Base-by-base conservation (phyloP, 2,113 vertebrate genomes). In the Vimba vimba region DNA sequence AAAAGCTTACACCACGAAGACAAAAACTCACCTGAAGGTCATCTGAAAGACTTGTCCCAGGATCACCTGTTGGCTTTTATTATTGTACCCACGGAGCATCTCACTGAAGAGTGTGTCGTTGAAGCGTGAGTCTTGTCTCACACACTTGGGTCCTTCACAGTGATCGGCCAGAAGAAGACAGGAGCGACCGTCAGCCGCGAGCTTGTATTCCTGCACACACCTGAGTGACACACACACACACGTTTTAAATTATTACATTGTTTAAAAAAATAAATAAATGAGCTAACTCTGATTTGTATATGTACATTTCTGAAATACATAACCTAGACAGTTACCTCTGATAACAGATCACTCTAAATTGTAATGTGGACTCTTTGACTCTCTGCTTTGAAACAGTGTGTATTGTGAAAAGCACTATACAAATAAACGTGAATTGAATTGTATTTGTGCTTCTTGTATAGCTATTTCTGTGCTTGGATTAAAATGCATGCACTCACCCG, bases 1-100 rank as follows among this genome's bases (percentile, higher is more conserved):
- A 39, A 43, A 75, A 75, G 36, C 36, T 1, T n/a, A 1, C 21
- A 5, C 19, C 36, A 15, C 19, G 12, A 27, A 75, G 39, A 9
- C 19, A 27, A 12, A 62, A 39, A 85, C 89, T 71, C 96, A 99
- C 98, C 98, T 94, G 93, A 99, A 99, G 19, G 96, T 98, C 98
- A 99, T 99, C 93, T 98, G 97, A 94, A 99, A 99, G 88, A 99
- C 97, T 91, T 97, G 97, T 21, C 97, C 97, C 91, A 98, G 96
- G 93, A 97, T 98, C 91, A 97, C 96, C 8, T 97, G 96, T 91
- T 97, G 97, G 50, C 91, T 98, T 91, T 97, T 96, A 94, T 99
- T 99, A 96, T 97, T 97, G 86, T 98, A 98, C 74, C 98, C 98
- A 0, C 96, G 98, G 47, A 99, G 95, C 97, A 99, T 99, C 92